Evolutionary conservation across 1,140 invertebrate species (phyloP).

Genomic region (Diorhabda sublineata): DNA sequence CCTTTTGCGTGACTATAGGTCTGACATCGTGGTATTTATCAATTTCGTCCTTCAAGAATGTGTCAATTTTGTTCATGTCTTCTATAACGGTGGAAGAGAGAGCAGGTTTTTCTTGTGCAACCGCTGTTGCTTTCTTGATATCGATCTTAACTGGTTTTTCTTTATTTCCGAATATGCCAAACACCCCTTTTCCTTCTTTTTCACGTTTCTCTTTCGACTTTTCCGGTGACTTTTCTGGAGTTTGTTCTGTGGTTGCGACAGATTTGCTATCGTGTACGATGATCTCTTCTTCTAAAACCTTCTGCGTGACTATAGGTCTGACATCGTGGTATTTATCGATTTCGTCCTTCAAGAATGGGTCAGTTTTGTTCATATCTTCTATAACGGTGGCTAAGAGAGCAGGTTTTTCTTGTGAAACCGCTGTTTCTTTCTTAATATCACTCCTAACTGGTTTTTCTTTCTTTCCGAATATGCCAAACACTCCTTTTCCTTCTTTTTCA

Average conservation of each 20-base stretch:
- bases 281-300: neutral
- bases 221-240: neutral
- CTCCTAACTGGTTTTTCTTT: constrained; percentile 17
- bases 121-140: constrained; percentile 5
- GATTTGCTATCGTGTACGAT: neutral
- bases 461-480: constrained; percentile 22
- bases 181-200: constrained; percentile 15
- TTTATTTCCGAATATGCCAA: constrained; percentile 24
- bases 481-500: constrained; percentile 16
- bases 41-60: constrained; percentile 22
- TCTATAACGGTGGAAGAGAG: constrained; percentile 5
- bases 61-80: constrained; percentile 3
- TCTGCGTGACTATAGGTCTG: neutral
- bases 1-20: neutral
- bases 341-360: constrained; percentile 22
- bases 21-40: constrained; percentile 25
- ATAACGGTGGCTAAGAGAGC: constrained; percentile 18
- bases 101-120: constrained; percentile 8
- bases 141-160: constrained; percentile 19
- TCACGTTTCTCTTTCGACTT: constrained; percentile 1
- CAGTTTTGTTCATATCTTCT: constrained; percentile 5
- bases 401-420: constrained; percentile 10
- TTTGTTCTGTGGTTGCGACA: neutral
- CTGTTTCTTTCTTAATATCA: neutral
- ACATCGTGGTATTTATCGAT: constrained; percentile 24